These are phyloP conservation scores for Atherinomorus stipes DNA, from an alignment of 2,113 vertebrate genomes.

Conservation along the genomic window DNA sequence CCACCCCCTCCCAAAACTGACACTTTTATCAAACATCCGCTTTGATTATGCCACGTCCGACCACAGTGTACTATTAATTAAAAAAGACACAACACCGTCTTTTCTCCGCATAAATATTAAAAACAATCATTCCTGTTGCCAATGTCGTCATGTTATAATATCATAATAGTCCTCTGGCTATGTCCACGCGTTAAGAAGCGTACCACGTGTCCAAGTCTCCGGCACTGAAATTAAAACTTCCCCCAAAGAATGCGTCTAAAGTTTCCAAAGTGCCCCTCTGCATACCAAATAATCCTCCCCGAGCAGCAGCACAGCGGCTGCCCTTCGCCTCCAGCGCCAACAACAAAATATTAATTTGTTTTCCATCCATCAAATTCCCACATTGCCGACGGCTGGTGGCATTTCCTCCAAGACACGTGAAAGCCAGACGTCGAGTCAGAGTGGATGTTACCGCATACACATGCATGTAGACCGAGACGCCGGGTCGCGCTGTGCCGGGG, in stretches of 20 bases:
- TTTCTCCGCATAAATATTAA: not conserved
- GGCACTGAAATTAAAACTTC: conserved; percentile 65
- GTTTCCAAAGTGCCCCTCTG: conserved; percentile 66
- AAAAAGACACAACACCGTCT: not conserved
- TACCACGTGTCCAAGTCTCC: conserved; percentile 73
- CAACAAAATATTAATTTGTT: not conserved
- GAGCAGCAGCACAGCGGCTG: conserved; percentile 20
- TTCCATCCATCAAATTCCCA: conserved; percentile 6
- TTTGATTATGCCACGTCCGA: not conserved
- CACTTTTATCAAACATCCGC: conserved; percentile 13
- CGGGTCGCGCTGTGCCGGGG: conserved; percentile 50
- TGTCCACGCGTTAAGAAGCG: conserved; percentile 46
- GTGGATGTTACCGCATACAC: not conserved
- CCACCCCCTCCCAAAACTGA: not conserved
- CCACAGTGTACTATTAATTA: not conserved
- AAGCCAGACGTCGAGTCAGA: conserved; percentile 70
- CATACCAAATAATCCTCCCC: conserved; percentile 59
- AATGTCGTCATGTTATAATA: not conserved
- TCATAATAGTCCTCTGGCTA: conserved; percentile 30
- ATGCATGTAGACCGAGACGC: conserved; percentile 37
- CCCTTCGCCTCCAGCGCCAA: not conserved
- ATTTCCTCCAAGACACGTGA: conserved; percentile 81
- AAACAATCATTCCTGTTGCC: not conserved
- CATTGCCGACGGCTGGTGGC: conserved; percentile 27
- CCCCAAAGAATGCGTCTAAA: conserved; percentile 76